A percentile compares a stretch with the other conserved stretches of the same genome.
phyloP scores from a whole-genome alignment of 2,888 invertebrate genomes.

The Drosophila quinaria region DNA sequence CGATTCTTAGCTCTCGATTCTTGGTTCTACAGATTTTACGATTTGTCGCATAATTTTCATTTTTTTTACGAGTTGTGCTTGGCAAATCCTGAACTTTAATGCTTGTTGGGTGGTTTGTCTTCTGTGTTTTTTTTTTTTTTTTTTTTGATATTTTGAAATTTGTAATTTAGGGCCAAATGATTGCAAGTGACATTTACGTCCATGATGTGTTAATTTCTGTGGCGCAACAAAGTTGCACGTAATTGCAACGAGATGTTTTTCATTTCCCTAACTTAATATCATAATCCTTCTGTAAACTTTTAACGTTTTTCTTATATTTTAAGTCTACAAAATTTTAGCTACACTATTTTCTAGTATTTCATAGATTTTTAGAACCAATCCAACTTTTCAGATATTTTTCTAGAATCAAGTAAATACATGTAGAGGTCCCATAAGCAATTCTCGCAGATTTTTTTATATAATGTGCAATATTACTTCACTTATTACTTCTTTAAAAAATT shows the following conservation, averaged over 20 bases:
- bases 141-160: constrained; percentile 15
- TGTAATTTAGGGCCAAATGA: constrained; percentile 54
- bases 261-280: background rate
- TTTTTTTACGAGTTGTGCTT: constrained; percentile 51
- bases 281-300: background rate
- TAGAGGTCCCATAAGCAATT: too few relatives aligned
- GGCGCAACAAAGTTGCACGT: constrained; percentile 67
- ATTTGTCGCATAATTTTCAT: constrained; percentile 43
- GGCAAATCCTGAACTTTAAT: constrained; percentile 68
- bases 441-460: too few relatives aligned
- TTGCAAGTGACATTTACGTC: constrained; percentile 60
- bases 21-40: constrained; percentile 62
- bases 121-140: background rate
- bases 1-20: constrained; percentile 31
- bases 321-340: background rate
- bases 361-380: background rate
- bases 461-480: too few relatives aligned
- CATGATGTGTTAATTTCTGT: constrained; percentile 72
- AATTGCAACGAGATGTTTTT: background rate
- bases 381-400: background rate
- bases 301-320: background rate
- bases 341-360: background rate
- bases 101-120: constrained; percentile 67
- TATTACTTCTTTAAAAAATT: too few relatives aligned
- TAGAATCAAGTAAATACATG: background rate